phyloP scores from a whole-genome alignment of 2,113 vertebrate genomes.

The Electrona antarctica region DNA sequence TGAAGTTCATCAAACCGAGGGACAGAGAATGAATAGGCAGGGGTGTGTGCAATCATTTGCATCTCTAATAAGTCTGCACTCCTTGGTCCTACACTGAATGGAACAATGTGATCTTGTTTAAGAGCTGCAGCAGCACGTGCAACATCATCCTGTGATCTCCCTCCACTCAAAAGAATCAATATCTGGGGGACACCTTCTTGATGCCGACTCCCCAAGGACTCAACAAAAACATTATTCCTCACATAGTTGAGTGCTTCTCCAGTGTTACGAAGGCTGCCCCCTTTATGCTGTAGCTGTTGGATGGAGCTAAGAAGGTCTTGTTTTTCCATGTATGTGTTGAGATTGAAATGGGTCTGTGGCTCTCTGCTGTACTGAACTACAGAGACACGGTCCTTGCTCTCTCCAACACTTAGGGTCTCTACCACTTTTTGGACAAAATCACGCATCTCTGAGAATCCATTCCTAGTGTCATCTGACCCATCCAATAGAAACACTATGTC shows the following conservation, averaged over 20 bases:
- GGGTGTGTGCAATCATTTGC: constrained; percentile 74
- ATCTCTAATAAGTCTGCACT: constrained; percentile 80
- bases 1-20: constrained; percentile 66
- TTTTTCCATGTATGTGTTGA: constrained; percentile 71
- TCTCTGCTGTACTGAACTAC: constrained; percentile 77
- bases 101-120: constrained; percentile 66
- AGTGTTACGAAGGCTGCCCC: constrained; percentile 68
- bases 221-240: constrained; percentile 60
- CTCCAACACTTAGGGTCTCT: constrained; percentile 68
- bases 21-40: constrained; percentile 73
- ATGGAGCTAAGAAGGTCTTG: constrained; percentile 64
- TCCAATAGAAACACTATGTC: constrained; percentile 81
- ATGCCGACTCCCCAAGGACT: constrained; percentile 70
- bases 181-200: constrained; percentile 77
- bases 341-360: constrained; percentile 67
- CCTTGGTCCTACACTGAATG: constrained; percentile 71
- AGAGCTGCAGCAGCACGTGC: constrained; percentile 58
- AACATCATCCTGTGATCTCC: constrained; percentile 77
- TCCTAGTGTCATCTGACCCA: constrained; percentile 72
- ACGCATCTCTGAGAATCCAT: constrained; percentile 82
- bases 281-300: constrained; percentile 67
- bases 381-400: constrained; percentile 72
- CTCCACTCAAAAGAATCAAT: constrained; percentile 74
- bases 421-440: constrained; percentile 80
- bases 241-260: constrained; percentile 75